A percentile compares a stretch with the other conserved stretches of the same genome.
phyloP scores from a whole-genome alignment of 2,113 vertebrate species.

The Chunga burmeisteri region DNA sequence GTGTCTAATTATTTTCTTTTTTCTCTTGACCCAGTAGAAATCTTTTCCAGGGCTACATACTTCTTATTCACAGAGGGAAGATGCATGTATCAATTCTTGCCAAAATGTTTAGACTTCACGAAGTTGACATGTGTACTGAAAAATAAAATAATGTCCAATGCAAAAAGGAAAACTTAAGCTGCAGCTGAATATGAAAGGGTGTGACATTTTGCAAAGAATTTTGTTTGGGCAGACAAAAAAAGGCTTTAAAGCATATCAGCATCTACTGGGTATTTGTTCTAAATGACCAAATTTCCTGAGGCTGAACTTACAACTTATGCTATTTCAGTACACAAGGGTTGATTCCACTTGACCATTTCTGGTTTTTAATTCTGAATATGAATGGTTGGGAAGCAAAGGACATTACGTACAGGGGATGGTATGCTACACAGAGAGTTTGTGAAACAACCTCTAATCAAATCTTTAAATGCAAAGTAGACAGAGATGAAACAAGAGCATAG shows the following conservation, averaged over 20 bases:
- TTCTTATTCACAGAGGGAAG: background rate
- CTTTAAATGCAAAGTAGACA: background rate
- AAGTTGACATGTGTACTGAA: background rate
- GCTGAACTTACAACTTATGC: slow-evolving; percentile 6
- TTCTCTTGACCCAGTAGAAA: background rate
- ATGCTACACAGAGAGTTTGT: slow-evolving; percentile 8
- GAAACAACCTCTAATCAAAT: background rate
- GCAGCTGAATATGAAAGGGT: background rate
- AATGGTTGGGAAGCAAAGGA: slow-evolving; percentile 38
- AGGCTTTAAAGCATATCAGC: background rate
- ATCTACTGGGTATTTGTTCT: slow-evolving; percentile 11
- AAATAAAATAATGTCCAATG: background rate
- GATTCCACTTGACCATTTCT: slow-evolving; percentile 48
- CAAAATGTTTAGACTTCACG: background rate
- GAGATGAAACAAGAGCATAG: background rate
- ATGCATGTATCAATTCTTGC: background rate
- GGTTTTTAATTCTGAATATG: slow-evolving; percentile 16
- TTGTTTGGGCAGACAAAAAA: background rate
- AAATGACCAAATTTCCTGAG: slow-evolving; percentile 36
- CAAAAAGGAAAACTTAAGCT: background rate
- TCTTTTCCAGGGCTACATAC: background rate
- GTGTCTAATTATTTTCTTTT: background rate
- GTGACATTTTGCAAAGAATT: background rate
- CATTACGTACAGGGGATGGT: slow-evolving; percentile 12
- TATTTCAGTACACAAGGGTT: slow-evolving; percentile 47